These are phyloP conservation scores for Chalcis sispes DNA, from an alignment of 2,888 invertebrate genomes.

Conservation along the genomic window DNA sequence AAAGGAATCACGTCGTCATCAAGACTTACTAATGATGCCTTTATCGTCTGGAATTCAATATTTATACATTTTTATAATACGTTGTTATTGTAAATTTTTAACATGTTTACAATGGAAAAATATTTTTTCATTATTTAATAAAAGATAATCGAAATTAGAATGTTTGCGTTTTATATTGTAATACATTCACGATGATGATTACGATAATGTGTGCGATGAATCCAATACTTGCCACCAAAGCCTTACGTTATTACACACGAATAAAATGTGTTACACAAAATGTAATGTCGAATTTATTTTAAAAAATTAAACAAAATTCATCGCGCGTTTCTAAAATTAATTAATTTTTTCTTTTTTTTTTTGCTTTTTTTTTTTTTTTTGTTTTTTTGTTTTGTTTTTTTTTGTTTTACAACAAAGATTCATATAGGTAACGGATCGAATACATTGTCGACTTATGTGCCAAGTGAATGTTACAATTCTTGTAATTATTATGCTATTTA, in stretches of 20 bases:
- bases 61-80: not conserved
- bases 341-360: no score
- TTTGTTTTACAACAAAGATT: no score
- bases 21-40: slow-evolving; percentile 69
- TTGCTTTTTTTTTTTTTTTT: no score
- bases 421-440: no score
- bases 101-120: not conserved
- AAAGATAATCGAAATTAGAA: no score
- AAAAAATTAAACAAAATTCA: not conserved
- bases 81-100: no score
- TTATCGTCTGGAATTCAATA: slow-evolving; percentile 68
- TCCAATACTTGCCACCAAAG: slow-evolving; percentile 41
- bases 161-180: not conserved
- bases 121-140: no score
- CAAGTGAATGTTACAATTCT: slow-evolving; percentile 26
- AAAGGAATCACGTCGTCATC: slow-evolving; percentile 72
- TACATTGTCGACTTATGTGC: not conserved
- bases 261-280: slow-evolving; percentile 25
- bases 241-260: slow-evolving; percentile 50
- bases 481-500: not conserved
- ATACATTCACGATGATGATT: slow-evolving; percentile 34
- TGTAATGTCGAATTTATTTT: not conserved
- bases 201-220: slow-evolving; percentile 46
- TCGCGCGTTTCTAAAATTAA: not conserved
- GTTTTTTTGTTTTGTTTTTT: no score